Evolutionary conservation across 92 coral and sea anemone genomes (phyloP), one percentile per base, ranked within the genome.

Genomic region (Siderastrea siderea): DNA sequence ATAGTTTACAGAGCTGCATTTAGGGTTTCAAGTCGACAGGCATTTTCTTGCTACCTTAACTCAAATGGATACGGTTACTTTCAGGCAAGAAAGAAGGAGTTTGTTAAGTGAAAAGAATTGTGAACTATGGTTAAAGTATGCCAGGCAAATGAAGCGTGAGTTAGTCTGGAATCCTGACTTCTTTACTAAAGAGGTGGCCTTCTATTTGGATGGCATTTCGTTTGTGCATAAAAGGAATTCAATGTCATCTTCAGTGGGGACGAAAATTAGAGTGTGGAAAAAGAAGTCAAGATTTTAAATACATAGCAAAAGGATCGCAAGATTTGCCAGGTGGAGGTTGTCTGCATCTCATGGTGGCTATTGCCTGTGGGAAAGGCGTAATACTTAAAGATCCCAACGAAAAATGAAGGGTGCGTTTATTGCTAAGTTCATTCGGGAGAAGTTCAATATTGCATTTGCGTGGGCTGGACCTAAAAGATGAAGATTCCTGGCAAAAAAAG

Each of bases 231-330:
- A 84, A 51, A 26, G 19, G 45, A 84, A 48, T 74, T 62, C 44
- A 2, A 52, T 44, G 80, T 43, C 14, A 58, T 61, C 65, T n/a
- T 80, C 87, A 3, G n/a, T 5, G 16, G 11, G 15, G 11, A 59
- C 66, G 47, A 83, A 71, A 73, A 52, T 69, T 10, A 3, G 80
- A 17, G 76, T 85, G 44, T 85, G 89, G 89, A 44, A 66, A 11
- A 5, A 44, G 49, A 59, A 75, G 47, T 83, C 86, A 57, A 78
- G 92, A 90, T 8, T 83, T 82, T 6, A 66, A 59, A 17, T 66
- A 89, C 15, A 92, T 87, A 12, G 75, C 93, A 12, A 92, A 85
- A 71, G 95, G 91, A 13, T 79, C 90, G 38, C 89, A 93, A 83
- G 79, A 89, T 49, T 82, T 89, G 16, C 87, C 93, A 16, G 91